These are phyloP conservation scores for Odontamblyopus rebecca DNA, from an alignment of 2,797 vertebrate species.

Conservation along the genomic window DNA sequence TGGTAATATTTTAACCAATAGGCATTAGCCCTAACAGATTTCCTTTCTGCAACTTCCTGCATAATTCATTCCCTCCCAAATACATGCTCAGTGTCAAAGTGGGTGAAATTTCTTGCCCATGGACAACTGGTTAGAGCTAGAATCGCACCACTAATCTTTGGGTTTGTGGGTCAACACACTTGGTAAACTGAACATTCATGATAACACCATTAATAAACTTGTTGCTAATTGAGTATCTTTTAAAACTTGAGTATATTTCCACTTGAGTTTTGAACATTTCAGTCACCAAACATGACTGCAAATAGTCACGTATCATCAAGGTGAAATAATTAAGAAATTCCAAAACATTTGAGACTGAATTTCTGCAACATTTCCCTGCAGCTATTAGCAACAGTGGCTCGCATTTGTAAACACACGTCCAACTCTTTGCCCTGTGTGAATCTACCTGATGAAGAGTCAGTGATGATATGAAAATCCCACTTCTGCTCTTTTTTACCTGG, in stretches of 20 bases:
- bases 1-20: not conserved
- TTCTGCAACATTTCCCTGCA: conserved; percentile 15
- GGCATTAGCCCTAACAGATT: not conserved
- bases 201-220: not conserved
- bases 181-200: not conserved
- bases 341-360: not conserved
- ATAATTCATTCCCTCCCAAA: not conserved
- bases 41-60: not conserved
- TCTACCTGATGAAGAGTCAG: conserved; percentile 64
- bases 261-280: conserved; percentile 2
- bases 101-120: not conserved
- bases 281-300: not conserved
- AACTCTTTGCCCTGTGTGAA: conserved; percentile 51
- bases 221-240: not conserved
- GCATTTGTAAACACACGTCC: conserved; percentile 57
- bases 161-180: not conserved
- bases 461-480: conserved; percentile 61
- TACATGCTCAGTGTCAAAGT: not conserved
- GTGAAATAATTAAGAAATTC: conserved; percentile 18
- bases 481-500: conserved; percentile 62
- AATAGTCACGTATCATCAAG: conserved; percentile 6
- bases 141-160: not conserved
- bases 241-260: not conserved
- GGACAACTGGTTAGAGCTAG: not conserved
- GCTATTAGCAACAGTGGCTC: conserved; percentile 11